Percentiles rank a stretch among this genome's conserved stretches.
Evolutionary conservation across 2,797 vertebrate species (phyloP).

Genomic region (Glossophaga mutica): DNA sequence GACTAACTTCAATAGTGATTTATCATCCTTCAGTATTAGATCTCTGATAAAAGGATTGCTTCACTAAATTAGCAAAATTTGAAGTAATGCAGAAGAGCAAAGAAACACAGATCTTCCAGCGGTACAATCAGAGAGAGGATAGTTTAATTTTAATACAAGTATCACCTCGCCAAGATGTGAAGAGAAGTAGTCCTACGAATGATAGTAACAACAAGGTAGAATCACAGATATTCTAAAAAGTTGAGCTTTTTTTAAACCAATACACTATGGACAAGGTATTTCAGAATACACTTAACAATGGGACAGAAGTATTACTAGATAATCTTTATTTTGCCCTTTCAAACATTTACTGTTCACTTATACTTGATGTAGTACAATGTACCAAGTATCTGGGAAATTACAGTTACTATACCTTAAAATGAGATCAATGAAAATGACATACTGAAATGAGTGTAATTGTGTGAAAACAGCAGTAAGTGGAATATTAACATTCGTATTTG

Average conservation of each 20-base stretch:
- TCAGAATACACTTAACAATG: neutral
- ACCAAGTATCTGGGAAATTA: neutral
- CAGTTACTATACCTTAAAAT: neutral
- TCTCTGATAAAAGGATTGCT: constrained; percentile 37
- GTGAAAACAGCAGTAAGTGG: neutral
- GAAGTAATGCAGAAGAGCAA: neutral
- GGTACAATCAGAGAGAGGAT: neutral
- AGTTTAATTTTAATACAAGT: neutral
- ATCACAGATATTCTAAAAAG: neutral
- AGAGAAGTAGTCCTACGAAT: neutral
- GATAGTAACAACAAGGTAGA: neutral
- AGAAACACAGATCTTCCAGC: neutral
- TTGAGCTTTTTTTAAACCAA: neutral
- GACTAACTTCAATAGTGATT: constrained; percentile 21
- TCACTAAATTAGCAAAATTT: constrained; percentile 7
- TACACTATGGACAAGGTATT: neutral
- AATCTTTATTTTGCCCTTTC: neutral
- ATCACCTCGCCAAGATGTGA: neutral
- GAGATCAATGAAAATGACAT: constrained; percentile 5
- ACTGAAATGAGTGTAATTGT: neutral
- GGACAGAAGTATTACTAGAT: neutral
- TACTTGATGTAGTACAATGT: neutral
- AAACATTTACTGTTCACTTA: neutral
- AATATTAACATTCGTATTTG: constrained; percentile 12
- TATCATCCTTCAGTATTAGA: constrained; percentile 23